phyloP scores from a whole-genome alignment of 2,888 invertebrate species.

The Mesoligia furuncula region DNA sequence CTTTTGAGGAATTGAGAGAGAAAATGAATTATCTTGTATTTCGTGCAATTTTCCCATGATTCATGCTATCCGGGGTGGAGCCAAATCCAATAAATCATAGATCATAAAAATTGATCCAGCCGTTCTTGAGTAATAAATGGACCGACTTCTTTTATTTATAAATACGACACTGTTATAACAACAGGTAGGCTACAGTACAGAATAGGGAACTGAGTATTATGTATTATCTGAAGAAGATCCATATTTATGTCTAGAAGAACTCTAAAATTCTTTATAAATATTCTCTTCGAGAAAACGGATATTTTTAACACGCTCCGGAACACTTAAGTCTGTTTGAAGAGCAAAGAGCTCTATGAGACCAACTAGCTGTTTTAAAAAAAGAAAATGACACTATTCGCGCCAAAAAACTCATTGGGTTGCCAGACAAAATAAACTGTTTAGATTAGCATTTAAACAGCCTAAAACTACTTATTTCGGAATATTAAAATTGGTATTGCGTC shows the following conservation, averaged over 20 bases:
- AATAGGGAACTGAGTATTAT: background rate
- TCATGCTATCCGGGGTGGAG: too few relatives aligned
- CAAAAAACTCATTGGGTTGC: conserved; percentile 3
- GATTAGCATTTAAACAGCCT: conserved; percentile 34
- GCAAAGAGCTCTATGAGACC: conserved; percentile 11
- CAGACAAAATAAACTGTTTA: conserved; percentile 35
- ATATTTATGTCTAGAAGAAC: conserved; percentile 1
- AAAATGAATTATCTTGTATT: too few relatives aligned
- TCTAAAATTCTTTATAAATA: background rate
- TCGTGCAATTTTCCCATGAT: too few relatives aligned
- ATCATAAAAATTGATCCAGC: too few relatives aligned
- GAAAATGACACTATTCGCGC: conserved; percentile 1
- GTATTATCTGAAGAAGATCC: background rate
- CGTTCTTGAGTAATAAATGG: too few relatives aligned
- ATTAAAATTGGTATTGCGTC: conserved; percentile 7
- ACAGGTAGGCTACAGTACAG: background rate
- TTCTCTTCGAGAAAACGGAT: background rate
- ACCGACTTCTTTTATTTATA: background rate
- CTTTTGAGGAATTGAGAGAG: too few relatives aligned
- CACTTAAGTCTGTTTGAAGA: conserved; percentile 15
- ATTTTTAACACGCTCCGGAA: conserved; percentile 5
- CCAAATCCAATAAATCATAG: too few relatives aligned
- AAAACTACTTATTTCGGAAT: conserved; percentile 30
- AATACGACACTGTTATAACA: background rate
- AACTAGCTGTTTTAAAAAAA: conserved; percentile 6